Evolutionary conservation across 2,888 invertebrate species (phyloP).

Genomic region (Leucoma salicis): DNA sequence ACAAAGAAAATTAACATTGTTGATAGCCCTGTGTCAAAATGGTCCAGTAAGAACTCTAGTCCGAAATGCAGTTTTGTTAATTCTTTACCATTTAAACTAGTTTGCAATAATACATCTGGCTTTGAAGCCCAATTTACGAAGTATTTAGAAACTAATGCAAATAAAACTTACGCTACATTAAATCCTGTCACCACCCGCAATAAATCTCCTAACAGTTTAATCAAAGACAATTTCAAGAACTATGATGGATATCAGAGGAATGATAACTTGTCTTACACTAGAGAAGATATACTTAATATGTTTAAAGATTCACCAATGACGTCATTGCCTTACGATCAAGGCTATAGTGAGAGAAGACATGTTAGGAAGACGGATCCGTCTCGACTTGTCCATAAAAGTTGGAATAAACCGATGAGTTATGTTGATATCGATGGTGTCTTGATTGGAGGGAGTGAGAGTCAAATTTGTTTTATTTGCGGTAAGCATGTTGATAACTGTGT

Average conservation of each 20-base stretch:
- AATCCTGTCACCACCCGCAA: conserved; percentile 49
- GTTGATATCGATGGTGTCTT: conserved; percentile 55
- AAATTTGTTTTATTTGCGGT: conserved; percentile 66
- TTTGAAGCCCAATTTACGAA: conserved; percentile 70
- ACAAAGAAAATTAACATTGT: conserved; percentile 57
- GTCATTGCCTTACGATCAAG: conserved; percentile 55
- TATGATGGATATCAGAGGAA: conserved; percentile 32
- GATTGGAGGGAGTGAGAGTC: conserved; percentile 52
- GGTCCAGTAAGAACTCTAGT: conserved; percentile 48
- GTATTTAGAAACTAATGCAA: conserved; percentile 53
- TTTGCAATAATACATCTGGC: conserved; percentile 59
- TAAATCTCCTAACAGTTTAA: conserved; percentile 59
- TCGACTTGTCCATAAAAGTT: conserved; percentile 54
- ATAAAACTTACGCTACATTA: conserved; percentile 55
- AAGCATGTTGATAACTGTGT: conserved; percentile 51
- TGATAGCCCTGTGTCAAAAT: conserved; percentile 57
- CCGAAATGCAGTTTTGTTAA: conserved; percentile 61
- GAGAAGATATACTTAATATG: conserved; percentile 72
- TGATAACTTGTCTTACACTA: conserved; percentile 54
- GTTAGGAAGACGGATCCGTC: conserved; percentile 70
- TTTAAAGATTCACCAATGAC: conserved; percentile 73
- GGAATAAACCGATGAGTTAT: conserved; percentile 44
- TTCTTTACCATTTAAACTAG: conserved; percentile 65
- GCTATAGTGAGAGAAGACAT: conserved; percentile 57
- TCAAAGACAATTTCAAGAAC: conserved; percentile 47